Percentiles rank a stretch among this genome's conserved stretches.
These are phyloP conservation scores for Pterocles burchelli DNA, from an alignment of 2,113 vertebrate genomes.

Conservation along the genomic window DNA sequence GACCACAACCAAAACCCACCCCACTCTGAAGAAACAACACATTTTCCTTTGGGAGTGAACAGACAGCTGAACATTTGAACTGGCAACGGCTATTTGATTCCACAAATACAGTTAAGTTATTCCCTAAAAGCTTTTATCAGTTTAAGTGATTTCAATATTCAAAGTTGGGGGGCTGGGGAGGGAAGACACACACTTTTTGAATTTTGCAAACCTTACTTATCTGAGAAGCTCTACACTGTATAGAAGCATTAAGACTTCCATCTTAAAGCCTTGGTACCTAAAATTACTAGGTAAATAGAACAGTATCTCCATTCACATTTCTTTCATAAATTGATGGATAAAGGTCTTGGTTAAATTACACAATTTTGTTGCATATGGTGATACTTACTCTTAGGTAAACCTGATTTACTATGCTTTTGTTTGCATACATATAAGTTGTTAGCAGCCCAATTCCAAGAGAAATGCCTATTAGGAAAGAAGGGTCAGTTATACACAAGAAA, in stretches of 20 bases:
- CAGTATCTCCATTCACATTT: neutral
- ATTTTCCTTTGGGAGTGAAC: neutral
- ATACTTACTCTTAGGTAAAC: constrained; percentile 95
- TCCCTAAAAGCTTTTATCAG: neutral
- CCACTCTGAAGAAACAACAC: neutral
- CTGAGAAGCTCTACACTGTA: neutral
- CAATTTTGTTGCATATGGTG: constrained; percentile 31
- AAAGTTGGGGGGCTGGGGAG: neutral
- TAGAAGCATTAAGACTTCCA: neutral
- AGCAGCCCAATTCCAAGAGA: constrained; percentile 94
- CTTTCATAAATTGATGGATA: constrained; percentile 34
- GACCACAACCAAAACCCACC: neutral
- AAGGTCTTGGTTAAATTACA: constrained; percentile 49
- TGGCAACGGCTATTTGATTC: neutral
- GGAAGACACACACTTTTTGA: neutral
- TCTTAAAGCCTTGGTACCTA: neutral
- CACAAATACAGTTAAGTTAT: neutral
- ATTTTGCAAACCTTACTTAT: neutral
- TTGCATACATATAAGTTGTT: constrained; percentile 95
- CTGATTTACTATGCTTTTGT: constrained; percentile 96
- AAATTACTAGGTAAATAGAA: neutral
- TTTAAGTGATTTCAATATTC: neutral
- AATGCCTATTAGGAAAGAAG: constrained; percentile 87
- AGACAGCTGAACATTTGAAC: neutral
- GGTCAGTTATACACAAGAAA: constrained; percentile 69